Base-by-base conservation (phyloP, 2,797 vertebrate genomes). In the Acropternis orthonyx region DNA sequence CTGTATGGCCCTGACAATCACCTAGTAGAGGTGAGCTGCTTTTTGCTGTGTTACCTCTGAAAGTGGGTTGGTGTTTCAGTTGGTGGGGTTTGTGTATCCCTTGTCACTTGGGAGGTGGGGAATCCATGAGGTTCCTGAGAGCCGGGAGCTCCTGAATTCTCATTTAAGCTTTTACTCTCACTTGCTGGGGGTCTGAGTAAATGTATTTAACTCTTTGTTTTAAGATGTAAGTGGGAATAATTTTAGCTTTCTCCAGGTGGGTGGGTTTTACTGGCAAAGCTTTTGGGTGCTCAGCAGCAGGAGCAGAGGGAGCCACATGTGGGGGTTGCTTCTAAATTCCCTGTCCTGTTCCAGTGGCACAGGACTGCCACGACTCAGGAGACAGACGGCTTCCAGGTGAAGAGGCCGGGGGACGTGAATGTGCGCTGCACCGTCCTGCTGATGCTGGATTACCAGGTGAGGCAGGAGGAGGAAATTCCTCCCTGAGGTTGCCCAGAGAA, bases 1-100 rank as follows among this genome's bases (percentile, higher is more conserved):
- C 98, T 99, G 77, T 99, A 99, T 88, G 99, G 99, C 58, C 99
- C 99, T 93, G 99, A 99, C 98, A 99, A 99, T 98, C 99, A 99
- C 97, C 98, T 99, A 94, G 99, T 99, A 93, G 99, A 99, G 98
- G 99, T 99, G 97, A 98, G 98, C 96, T 96, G 32, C 94, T 88
- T 88, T 93, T 90, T 61, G 59, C 81, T 71, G 71, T 55, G 68
- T 85, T 88, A 27, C 55, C 36, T 95, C 28, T 75, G 61, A 52
- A 49, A 65, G 26, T 16, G 90, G 74, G 83, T 81, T 79, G 83
- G 55, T 89, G 63, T 68, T 79, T 63, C 74, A 72, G 82, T 86
- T 80, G 49, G 5, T 55, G 63, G 77, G 52, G 20, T 71, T 72
- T 88, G 22, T 46, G 16, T 67, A 7, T 44, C 66, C 2, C 14